Percentiles rank a stretch among this genome's conserved stretches.
These are phyloP conservation scores for Nyctibius grandis DNA, from an alignment of 2,797 vertebrate species.

Conservation along the genomic window DNA sequence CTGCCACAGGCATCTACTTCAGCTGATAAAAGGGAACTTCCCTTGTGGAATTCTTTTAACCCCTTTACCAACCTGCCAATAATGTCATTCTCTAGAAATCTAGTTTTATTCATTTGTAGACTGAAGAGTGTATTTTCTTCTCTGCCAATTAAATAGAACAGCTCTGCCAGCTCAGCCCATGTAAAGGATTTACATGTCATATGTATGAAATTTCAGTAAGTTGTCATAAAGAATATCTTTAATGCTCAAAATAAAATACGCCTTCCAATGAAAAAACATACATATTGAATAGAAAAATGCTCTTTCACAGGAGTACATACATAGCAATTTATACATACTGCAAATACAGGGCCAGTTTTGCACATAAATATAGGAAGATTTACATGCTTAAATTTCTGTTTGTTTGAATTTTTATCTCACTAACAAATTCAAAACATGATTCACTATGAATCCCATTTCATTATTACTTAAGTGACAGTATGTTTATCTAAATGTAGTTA, in stretches of 20 bases:
- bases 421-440: background rate
- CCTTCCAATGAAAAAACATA: background rate
- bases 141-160: background rate
- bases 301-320: background rate
- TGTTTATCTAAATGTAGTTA: background rate
- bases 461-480: background rate
- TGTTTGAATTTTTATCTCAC: background rate
- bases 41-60: constrained; percentile 46
- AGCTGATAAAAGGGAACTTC: constrained; percentile 7
- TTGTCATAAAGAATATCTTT: background rate
- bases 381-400: background rate
- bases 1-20: background rate
- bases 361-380: background rate
- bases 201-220: background rate
- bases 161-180: background rate
- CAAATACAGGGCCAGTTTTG: background rate
- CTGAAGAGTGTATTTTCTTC: background rate
- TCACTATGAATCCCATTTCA: background rate
- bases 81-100: background rate
- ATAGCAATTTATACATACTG: background rate
- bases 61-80: background rate
- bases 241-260: background rate
- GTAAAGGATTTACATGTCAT: background rate
- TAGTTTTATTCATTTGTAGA: background rate
- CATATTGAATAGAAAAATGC: background rate